Evolutionary conservation across 64 coral and sea anemone genomes (phyloP).

Genomic region (Acropora yongei): DNA sequence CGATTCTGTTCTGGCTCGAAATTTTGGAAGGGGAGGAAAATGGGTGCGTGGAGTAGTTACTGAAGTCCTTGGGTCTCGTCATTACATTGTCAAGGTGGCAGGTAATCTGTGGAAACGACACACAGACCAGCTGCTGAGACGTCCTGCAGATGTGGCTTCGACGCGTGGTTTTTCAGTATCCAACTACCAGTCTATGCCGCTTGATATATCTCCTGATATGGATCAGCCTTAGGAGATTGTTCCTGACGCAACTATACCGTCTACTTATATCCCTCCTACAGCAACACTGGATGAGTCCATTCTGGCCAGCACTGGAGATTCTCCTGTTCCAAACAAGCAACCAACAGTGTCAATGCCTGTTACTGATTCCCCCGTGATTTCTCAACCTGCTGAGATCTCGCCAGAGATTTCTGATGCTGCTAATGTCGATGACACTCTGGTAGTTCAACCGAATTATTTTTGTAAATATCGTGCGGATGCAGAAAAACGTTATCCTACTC

Average conservation of each 20-base stretch:
- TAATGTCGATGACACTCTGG: slow-evolving; percentile 2
- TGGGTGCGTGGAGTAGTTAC: slow-evolving; percentile 45
- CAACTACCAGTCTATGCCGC: background rate
- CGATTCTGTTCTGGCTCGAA: slow-evolving; percentile 24
- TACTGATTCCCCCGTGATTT: background rate
- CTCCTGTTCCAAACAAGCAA: background rate
- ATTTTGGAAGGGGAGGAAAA: slow-evolving; percentile 41
- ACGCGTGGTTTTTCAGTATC: background rate
- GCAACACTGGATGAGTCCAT: background rate
- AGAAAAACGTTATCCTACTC: too few relatives aligned
- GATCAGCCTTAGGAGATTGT: slow-evolving; percentile 9
- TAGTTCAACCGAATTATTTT: slow-evolving; percentile 14
- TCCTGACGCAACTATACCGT: background rate
- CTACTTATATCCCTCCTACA: background rate
- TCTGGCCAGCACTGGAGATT: background rate
- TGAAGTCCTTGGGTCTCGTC: slow-evolving; percentile 61
- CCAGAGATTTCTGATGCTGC: background rate
- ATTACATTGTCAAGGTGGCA: slow-evolving; percentile 55
- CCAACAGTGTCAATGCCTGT: slow-evolving; percentile 23
- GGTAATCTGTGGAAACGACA: slow-evolving; percentile 60
- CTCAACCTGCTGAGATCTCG: too few relatives aligned
- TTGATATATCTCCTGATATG: background rate
- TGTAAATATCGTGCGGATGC: background rate
- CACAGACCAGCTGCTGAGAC: slow-evolving; percentile 34
- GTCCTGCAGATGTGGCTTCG: background rate